Percentiles rank a stretch among this genome's conserved stretches.
These are phyloP conservation scores for Bostrychus sinensis DNA, from an alignment of 2,113 vertebrate species.

Conservation along the genomic window DNA sequence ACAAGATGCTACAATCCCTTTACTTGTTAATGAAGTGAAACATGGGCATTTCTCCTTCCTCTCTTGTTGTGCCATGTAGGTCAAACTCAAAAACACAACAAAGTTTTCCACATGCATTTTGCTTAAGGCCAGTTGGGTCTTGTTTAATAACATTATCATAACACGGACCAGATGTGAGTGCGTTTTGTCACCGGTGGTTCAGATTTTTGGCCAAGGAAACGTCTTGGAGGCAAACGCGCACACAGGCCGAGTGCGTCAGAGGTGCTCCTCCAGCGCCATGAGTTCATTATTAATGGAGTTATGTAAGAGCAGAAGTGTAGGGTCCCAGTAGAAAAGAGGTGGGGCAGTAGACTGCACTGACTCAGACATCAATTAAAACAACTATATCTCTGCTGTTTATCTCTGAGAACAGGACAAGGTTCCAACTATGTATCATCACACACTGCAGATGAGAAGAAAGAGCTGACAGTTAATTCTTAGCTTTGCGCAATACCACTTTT, in stretches of 20 bases:
- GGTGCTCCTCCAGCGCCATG: not conserved
- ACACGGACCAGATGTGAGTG: constrained; percentile 27
- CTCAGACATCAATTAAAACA: constrained; percentile 20
- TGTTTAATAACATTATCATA: constrained; percentile 23
- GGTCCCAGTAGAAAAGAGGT: constrained; percentile 5
- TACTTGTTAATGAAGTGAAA: not conserved
- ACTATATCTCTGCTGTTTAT: constrained; percentile 21
- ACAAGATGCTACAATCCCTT: not conserved
- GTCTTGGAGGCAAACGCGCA: constrained; percentile 1
- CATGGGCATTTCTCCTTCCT: not conserved
- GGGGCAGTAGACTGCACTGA: not conserved
- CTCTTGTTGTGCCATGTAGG: constrained; percentile 3
- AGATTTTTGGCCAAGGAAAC: constrained; percentile 5
- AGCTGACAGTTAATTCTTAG: not conserved
- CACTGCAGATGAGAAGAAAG: not conserved
- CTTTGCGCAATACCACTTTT: not conserved
- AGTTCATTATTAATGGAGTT: constrained; percentile 3
- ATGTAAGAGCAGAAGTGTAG: constrained; percentile 5
- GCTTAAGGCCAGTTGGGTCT: constrained; percentile 2
- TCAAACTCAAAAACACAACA: constrained; percentile 13
- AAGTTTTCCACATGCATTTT: constrained; percentile 1
- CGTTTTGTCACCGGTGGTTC: not conserved
- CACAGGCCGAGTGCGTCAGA: constrained; percentile 4
- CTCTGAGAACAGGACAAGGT: not conserved
- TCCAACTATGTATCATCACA: not conserved